Percentiles rank a stretch among this genome's conserved stretches.
These are phyloP conservation scores for Rhabdornis inornatus DNA, from an alignment of 2,113 vertebrate species.

Conservation along the genomic window DNA sequence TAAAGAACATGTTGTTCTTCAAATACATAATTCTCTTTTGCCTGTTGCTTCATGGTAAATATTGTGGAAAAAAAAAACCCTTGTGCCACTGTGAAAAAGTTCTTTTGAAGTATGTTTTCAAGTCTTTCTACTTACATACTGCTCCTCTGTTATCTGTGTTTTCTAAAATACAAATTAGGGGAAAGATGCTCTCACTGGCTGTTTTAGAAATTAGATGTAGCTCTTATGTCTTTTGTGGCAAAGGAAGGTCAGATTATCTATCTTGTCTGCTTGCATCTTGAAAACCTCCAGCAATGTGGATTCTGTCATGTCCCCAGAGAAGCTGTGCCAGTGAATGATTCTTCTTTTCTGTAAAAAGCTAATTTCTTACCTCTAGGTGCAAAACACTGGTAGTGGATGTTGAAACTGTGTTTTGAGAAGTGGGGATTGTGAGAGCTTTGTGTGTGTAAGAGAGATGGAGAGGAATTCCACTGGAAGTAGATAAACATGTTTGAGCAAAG, in stretches of 20 bases:
- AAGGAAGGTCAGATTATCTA: not conserved
- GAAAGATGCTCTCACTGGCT: not conserved
- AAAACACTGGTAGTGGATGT: not conserved
- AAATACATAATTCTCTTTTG: not conserved
- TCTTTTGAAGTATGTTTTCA: not conserved
- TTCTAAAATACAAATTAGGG: not conserved
- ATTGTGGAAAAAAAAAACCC: fast-evolving
- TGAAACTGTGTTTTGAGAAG: not conserved
- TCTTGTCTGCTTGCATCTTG: not conserved
- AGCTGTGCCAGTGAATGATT: not conserved
- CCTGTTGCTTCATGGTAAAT: not conserved
- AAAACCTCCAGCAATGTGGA: not conserved
- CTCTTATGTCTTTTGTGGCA: not conserved
- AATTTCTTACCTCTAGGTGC: not conserved
- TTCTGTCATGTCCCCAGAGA: not conserved
- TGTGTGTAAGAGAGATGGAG: not conserved
- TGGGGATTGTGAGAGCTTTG: not conserved
- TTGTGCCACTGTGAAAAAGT: not conserved
- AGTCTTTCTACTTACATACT: not conserved
- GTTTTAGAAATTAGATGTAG: not conserved
- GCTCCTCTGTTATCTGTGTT: not conserved
- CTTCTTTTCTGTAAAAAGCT: not conserved
- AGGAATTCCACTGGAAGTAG: not conserved
- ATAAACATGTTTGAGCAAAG: not conserved
- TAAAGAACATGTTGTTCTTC: not conserved